Evolutionary conservation across 2,113 vertebrate species (phyloP), one percentile per base, ranked within the genome.

Genomic region (Pionites leucogaster): DNA sequence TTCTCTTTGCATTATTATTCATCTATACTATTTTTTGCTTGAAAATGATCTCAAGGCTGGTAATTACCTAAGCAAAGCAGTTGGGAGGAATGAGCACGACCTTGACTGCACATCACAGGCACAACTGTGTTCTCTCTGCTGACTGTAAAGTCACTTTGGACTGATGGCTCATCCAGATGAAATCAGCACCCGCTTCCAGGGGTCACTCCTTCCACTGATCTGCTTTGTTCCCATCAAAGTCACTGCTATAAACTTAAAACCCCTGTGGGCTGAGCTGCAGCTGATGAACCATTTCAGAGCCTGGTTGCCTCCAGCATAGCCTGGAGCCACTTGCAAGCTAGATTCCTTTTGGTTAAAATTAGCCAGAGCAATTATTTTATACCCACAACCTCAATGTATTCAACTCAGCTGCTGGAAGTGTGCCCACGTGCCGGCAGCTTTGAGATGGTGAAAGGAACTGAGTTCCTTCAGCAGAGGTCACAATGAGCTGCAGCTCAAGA

Each of bases 291-390:
- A 8, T 71, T 87, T 78, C 80, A 65, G 80, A 76, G 70, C 74
- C 63, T 7, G 1, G 10, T 27, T 74, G 76, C 88, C 91, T 90
- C 70, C 77, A 50, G 77, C 46, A 0, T 37, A 47, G 71, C 82
- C 86, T 53, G 37, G 20, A 64, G n/a, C 29, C 0, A 6, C 64
- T 33, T 55, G 53, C 2, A 24, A 90, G 79, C 79, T 86, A 55
- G 70, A 92, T 95, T 94, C 70, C 86, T 91, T 86, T 72, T 42
- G 83, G 93, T 89, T 97, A 97, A 96, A 97, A 97, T 97, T 93
- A 97, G 95, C 84, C 42, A 3, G 87, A 75, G 86, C 78, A 88
- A 92, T 96, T 94, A 92, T 93, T 96, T 94, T 80, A 46, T 82
- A 68, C 85, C 82, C 84, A 83, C 86, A 28, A 94, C 76, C 77